Conservation (phyloP, 2,888 invertebrate genomes). For the Agrotis segetum region DNA sequence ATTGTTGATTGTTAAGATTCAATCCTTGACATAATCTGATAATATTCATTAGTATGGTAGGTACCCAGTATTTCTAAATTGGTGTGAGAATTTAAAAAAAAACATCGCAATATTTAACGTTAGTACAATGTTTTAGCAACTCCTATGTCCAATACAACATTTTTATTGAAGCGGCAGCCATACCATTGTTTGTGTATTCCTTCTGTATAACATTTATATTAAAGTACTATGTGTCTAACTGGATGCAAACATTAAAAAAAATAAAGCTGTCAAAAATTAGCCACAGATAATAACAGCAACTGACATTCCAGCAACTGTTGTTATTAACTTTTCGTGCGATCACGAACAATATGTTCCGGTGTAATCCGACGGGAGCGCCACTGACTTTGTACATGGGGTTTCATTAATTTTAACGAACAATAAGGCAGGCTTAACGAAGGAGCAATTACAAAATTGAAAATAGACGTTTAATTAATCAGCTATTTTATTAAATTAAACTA, state of each 20-base stretch:
- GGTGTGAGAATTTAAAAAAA: slow-evolving; percentile 38
- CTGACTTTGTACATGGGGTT: slow-evolving; percentile 53
- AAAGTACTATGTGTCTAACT: too few species aligned
- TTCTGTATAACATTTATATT: too few species aligned
- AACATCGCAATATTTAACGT: slow-evolving; percentile 4
- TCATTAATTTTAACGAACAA: slow-evolving; percentile 56
- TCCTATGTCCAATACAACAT: slow-evolving; percentile 1
- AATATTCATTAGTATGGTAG: slow-evolving; percentile 11
- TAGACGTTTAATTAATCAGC: neutral
- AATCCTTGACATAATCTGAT: slow-evolving; percentile 56
- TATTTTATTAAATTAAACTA: neutral
- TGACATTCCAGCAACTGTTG: slow-evolving; percentile 75
- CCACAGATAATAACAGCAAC: slow-evolving; percentile 69
- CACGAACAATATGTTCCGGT: slow-evolving; percentile 79
- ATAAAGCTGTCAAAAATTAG: slow-evolving; percentile 55
- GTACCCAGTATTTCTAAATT: slow-evolving; percentile 4
- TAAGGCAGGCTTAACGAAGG: slow-evolving; percentile 33
- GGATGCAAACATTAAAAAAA: slow-evolving; percentile 45
- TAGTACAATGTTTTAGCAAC: neutral
- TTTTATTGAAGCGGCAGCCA: neutral
- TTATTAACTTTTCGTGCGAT: slow-evolving; percentile 81
- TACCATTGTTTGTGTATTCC: too few species aligned
- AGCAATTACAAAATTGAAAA: slow-evolving; percentile 25
- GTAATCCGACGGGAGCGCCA: slow-evolving; percentile 67
- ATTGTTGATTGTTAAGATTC: slow-evolving; percentile 39